Evolutionary conservation across 2,113 vertebrate species (phyloP), one percentile per base, ranked within the genome.

Genomic region (Amazona vittata): DNA sequence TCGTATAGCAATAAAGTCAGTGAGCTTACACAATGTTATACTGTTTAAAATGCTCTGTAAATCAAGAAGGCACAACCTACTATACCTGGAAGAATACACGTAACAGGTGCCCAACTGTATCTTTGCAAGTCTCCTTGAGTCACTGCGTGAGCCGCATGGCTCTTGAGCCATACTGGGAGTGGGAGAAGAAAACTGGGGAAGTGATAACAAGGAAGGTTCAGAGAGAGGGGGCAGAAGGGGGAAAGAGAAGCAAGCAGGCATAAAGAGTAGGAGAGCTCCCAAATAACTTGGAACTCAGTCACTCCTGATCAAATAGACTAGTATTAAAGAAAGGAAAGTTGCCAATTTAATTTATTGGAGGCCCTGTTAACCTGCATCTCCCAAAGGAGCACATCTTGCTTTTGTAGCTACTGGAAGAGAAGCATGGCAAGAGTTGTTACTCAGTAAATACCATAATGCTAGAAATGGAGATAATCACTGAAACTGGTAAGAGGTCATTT

Each of bases 71-170:
- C 41, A 25, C 16, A 62, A 10, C 19, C 10, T 63, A 8, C 37
- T 65, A 3, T n/a, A 37, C 41, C 14, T 78, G 57, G 43, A 77
- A 64, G 35, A 50, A 35, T 84, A 25, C 29, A 3, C 8, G 3
- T 67, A 59, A 24, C 15, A 59, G 11, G 20, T 86, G 31, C 16
- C 19, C 50, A 12, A 2, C 12, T 81, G 31, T 75, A 14, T 84
- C 31, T 77, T 84, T 87, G 41, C 28, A 53, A 50, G 39, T 19
- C 17, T 53, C 19, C 46, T 49, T 63, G 59, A 80, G 13, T 28
- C 1, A 3, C 26, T 62, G 0, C 16, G 29, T 50, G 35, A 75
- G 44, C 31, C 5, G 4, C 21, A 1, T 1, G 4, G n/a, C 52
- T 87, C 33, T 60, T 87, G 24, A 73, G 15, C 65, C 12, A 4